phyloP scores from a whole-genome alignment of 2,797 vertebrate genomes.

The Siniperca scherzeri region DNA sequence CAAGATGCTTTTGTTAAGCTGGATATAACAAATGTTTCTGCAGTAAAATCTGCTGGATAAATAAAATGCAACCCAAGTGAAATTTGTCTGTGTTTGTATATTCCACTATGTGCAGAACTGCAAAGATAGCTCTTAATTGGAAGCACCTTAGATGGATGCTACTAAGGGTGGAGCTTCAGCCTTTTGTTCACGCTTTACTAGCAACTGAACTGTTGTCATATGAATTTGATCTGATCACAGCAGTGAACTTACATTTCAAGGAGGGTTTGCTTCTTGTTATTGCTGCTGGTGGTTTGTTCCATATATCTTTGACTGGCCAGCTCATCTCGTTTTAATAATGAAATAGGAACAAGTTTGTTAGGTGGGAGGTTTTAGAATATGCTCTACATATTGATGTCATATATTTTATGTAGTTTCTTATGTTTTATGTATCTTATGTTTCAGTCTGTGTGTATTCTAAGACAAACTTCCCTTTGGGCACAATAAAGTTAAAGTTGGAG shows the following conservation, averaged over 20 bases:
- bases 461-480: conserved; percentile 66
- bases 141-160: conserved; percentile 55
- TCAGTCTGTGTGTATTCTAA: conserved; percentile 45
- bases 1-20: conserved; percentile 70
- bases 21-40: conserved; percentile 79
- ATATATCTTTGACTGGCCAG: conserved; percentile 22
- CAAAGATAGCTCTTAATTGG: conserved; percentile 70
- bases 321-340: conserved; percentile 44
- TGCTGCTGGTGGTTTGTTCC: conserved; percentile 16
- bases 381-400: conserved; percentile 58
- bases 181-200: conserved; percentile 29
- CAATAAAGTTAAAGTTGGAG: conserved; percentile 67
- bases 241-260: conserved; percentile 4
- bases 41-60: conserved; percentile 73
- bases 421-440: conserved; percentile 57
- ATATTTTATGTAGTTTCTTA: conserved; percentile 59
- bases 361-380: conserved; percentile 50
- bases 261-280: conserved; percentile 41
- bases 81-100: conserved; percentile 72
- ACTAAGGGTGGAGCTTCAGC: conserved; percentile 33
- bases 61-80: conserved; percentile 74
- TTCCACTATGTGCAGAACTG: conserved; percentile 57
- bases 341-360: conserved; percentile 34
- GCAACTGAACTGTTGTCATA: conserved; percentile 18
- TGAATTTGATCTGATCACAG: conserved; percentile 36